Percentiles rank a stretch among this genome's conserved stretches.
These are phyloP conservation scores for Leptodirus hochenwartii DNA, from an alignment of 2,888 invertebrate genomes.

Conservation along the genomic window DNA sequence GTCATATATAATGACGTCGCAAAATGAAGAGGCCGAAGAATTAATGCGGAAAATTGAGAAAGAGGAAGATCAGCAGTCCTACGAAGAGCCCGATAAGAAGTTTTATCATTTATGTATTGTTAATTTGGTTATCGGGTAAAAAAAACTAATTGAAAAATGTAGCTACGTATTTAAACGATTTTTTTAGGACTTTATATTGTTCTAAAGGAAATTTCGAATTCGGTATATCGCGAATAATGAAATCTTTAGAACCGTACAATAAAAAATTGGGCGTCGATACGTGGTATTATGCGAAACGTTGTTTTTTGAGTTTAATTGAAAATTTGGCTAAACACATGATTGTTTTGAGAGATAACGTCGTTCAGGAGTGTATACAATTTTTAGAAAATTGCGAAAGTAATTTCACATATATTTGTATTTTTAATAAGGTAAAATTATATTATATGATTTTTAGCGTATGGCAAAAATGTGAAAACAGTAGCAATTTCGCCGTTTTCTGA, in stretches of 20 bases:
- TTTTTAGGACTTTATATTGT: conserved; percentile 71
- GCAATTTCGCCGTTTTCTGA: conserved; percentile 66
- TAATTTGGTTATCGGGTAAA: conserved; percentile 87
- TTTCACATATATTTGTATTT: conserved; percentile 9
- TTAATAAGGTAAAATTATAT: neutral
- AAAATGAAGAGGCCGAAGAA: conserved; percentile 97
- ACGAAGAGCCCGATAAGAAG: conserved; percentile 86
- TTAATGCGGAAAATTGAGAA: conserved; percentile 97
- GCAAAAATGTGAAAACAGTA: conserved; percentile 64
- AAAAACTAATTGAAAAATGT: no score
- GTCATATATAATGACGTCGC: conserved; percentile 97
- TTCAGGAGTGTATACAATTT: conserved; percentile 76
- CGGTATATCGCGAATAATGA: conserved; percentile 92
- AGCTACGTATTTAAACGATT: no score
- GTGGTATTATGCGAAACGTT: conserved; percentile 95
- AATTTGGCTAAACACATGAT: conserved; percentile 82
- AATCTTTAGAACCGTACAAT: conserved; percentile 85
- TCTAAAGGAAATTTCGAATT: conserved; percentile 99
- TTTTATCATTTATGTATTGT: conserved; percentile 94
- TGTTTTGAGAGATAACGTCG: conserved; percentile 67
- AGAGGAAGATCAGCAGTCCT: conserved; percentile 85
- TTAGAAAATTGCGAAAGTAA: conserved; percentile 75
- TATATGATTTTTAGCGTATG: conserved; percentile 43
- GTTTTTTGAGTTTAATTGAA: conserved; percentile 83
- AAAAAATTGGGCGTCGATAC: conserved; percentile 95